Conservation (phyloP, 2,113 vertebrate genomes). For the Macrotus californicus region DNA sequence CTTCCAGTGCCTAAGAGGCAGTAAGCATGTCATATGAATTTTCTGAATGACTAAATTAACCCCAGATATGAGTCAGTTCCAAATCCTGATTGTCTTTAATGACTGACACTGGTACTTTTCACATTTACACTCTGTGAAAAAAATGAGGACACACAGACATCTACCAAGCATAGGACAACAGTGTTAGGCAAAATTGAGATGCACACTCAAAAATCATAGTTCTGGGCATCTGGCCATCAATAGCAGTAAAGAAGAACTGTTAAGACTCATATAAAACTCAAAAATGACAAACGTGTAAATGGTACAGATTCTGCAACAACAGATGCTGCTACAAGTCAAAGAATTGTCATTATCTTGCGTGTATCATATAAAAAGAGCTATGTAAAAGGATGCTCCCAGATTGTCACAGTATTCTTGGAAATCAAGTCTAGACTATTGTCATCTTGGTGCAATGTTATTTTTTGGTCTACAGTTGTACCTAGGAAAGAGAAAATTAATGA, state of each 20-base stretch:
- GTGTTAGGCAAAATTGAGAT: neutral
- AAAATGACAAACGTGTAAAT: neutral
- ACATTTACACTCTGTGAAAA: neutral
- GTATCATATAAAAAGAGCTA: neutral
- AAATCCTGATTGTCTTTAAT: neutral
- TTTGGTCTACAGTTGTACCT: neutral
- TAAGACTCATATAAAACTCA: neutral
- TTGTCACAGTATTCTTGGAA: neutral
- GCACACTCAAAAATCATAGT: neutral
- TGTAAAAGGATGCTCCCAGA: neutral
- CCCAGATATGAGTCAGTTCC: neutral
- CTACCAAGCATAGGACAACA: neutral
- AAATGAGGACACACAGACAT: neutral
- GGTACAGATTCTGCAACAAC: neutral
- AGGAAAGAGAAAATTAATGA: neutral
- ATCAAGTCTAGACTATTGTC: neutral
- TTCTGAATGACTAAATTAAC: constrained; percentile 6
- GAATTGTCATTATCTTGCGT: neutral
- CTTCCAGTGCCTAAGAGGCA: neutral
- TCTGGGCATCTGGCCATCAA: neutral
- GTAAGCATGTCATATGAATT: neutral
- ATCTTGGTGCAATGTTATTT: neutral
- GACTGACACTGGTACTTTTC: neutral
- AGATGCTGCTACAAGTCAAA: neutral
- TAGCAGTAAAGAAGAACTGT: neutral